Base-by-base conservation (phyloP, 2,797 vertebrate species). In the Urocyon cinereoargenteus region DNA sequence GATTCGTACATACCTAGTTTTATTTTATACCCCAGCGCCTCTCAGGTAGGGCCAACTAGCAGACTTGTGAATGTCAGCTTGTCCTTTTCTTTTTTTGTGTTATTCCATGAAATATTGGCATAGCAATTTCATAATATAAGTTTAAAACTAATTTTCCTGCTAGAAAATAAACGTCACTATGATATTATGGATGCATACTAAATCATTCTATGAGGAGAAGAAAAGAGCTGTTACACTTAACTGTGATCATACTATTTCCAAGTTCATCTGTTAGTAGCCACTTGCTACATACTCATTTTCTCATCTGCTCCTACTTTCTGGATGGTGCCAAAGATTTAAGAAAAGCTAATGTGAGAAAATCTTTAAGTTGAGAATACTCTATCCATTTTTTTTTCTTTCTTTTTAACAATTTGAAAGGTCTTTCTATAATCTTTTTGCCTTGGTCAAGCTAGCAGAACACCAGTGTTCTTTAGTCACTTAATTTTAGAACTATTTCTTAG, bases 91-190 rank as follows among this genome's bases (percentile, higher is more conserved):
- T 51, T 77, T 31, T 36, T 36, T 12, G 0, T 7, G 51, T 66
- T n/a, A 34, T 8, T n/a, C 18, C 21, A 77, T 75, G 15, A 88
- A 91, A 86, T 62, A 77, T 14, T 86, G 36, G 5, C 62, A n/a
- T 64, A 83, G 34, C n/a, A 81, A 75, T 78, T 88, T 70, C 2
- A 95, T 68, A 55, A 93, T 84, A 81, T 51, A 95, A 89, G 55
- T 40, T 64, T 45, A 72, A 92, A 81, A 55, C 19, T 51, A 89
- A 79, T 26, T 93, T 78, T 96, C 15, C 73, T 59, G 6, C 24
- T 89, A 26, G 19, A 91, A 95, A 89, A 90, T 57, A 70, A 77
- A 21, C 0, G 91, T 70, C 6, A n/a, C 16, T 79, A 51, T 70
- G 55, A 79, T 8, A 94, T 13, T 68, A 73, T 75, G 5, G 9